Evolutionary conservation across 2,888 invertebrate species (phyloP).

Genomic region (Choristoneura rosaceana): DNA sequence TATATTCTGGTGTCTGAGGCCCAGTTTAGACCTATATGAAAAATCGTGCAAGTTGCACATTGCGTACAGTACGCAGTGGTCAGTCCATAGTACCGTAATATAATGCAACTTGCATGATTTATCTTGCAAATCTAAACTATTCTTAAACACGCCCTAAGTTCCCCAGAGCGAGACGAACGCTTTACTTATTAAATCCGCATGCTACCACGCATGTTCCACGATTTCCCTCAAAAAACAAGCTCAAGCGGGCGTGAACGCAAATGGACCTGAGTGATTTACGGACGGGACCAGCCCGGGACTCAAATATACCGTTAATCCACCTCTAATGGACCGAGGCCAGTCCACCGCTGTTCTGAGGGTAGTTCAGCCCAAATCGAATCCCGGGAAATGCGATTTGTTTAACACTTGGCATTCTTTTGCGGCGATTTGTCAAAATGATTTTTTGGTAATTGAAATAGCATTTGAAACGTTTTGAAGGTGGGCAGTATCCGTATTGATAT

Average conservation of each 20-base stretch:
- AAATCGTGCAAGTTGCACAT: too few relatives aligned
- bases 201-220: conserved; percentile 28
- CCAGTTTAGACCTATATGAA: too few relatives aligned
- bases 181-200: conserved; percentile 27
- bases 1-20: too few relatives aligned
- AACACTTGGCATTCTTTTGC: not conserved
- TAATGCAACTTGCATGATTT: too few relatives aligned
- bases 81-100: too few relatives aligned
- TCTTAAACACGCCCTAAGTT: too few relatives aligned
- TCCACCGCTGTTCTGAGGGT: conserved; percentile 6
- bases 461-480: too few relatives aligned
- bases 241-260: conserved; percentile 24
- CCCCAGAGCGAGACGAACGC: not conserved
- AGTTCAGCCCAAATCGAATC: conserved; percentile 20
- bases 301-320: conserved; percentile 42
- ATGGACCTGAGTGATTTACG: conserved; percentile 36
- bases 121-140: too few relatives aligned
- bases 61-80: too few relatives aligned
- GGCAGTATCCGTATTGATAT: too few relatives aligned
- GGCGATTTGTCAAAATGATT: not conserved
- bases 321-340: conserved; percentile 37
- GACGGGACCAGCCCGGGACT: conserved; percentile 26
- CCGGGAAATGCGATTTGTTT: conserved; percentile 37
- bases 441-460: not conserved
- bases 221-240: conserved; percentile 29